Evolutionary conservation across 2,113 vertebrate species (phyloP), one percentile per base, ranked within the genome.

Genomic region (Dinomys branickii): DNA sequence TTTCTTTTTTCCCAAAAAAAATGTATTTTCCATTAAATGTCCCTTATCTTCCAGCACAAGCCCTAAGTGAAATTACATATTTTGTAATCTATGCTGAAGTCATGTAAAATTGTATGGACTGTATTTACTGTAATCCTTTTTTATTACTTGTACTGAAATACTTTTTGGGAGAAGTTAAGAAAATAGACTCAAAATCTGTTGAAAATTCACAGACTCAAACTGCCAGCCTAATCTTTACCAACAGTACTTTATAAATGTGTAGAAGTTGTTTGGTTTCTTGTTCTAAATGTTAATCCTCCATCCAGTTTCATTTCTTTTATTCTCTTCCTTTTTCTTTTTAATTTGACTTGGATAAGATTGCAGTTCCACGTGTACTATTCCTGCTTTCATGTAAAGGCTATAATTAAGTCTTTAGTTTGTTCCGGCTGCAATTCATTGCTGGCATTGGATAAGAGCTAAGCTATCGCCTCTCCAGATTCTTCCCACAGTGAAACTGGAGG

Each of bases 321-420:
- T 73, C 56, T 59, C n/a, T 90, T 77, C 35, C 20, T 59, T n/a
- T 56, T 84, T n/a, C n/a, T 75, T 95, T 80, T 50, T 2, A 78
- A 54, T 81, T 92, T 91, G 77, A 91, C 94, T 94, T 84, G 77
- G 83, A 85, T 96, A 85, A 41, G 54, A 88, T 96, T 96, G 96
- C 85, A 54, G 35, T 83, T 96, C 94, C 88, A 81, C 16, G 16
- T 86, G 92, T 58, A 56, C 85, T 50, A 73, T 30, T 94, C 73
- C 83, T 73, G 44, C 85, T 91, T 95, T 91, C 63, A 26, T 50
- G 33, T 85, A 85, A 94, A 97, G 88, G 69, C 85, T 97, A 7
- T 96, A 94, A 97, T 98, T 97, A 96, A 95, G 92, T 95, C 98
- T 96, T 98, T 96, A 94, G 81, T 97, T 97, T 96, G 90, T 94